Evolutionary conservation across 1,140 invertebrate species (phyloP).

Genomic region (Caligus rogercresseyi): DNA sequence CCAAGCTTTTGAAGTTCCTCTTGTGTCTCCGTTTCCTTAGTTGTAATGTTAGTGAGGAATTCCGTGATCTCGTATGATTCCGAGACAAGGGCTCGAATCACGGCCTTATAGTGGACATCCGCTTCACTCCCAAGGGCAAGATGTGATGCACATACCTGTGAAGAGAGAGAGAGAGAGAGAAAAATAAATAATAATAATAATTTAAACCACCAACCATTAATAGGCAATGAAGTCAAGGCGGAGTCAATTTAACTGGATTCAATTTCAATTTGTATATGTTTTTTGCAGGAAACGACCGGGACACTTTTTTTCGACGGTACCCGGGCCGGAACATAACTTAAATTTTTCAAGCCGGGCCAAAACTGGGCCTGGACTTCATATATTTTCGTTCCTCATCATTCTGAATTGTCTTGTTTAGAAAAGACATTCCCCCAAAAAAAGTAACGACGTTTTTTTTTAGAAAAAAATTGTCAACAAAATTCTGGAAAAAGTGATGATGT

Average conservation of each 20-base stretch:
- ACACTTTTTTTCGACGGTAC: background rate
- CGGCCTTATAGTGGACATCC: slow-evolving; percentile 57
- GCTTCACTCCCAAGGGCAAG: background rate
- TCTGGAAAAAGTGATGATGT: too few species aligned
- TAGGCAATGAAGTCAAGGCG: background rate
- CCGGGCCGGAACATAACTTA: background rate
- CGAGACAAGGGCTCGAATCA: slow-evolving; percentile 68
- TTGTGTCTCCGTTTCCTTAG: background rate
- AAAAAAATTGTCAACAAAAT: too few species aligned
- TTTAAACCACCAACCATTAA: too few species aligned
- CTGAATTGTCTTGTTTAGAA: too few species aligned
- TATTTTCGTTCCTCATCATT: too few species aligned
- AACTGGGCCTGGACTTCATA: too few species aligned
- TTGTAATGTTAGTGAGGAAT: slow-evolving; percentile 61
- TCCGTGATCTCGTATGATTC: slow-evolving; percentile 71
- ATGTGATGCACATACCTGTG: background rate
- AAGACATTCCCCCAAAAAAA: too few species aligned
- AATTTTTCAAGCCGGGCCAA: background rate
- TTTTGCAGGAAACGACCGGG: background rate
- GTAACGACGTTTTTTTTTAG: too few species aligned
- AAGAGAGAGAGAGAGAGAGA: too few species aligned
- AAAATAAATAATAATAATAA: too few species aligned
- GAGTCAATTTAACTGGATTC: background rate
- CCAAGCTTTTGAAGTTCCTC: background rate
- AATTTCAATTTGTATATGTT: background rate